Evolutionary conservation across 2,888 invertebrate species (phyloP), one percentile per base, ranked within the genome.

Genomic region (Temnothorax rugatulus): DNA sequence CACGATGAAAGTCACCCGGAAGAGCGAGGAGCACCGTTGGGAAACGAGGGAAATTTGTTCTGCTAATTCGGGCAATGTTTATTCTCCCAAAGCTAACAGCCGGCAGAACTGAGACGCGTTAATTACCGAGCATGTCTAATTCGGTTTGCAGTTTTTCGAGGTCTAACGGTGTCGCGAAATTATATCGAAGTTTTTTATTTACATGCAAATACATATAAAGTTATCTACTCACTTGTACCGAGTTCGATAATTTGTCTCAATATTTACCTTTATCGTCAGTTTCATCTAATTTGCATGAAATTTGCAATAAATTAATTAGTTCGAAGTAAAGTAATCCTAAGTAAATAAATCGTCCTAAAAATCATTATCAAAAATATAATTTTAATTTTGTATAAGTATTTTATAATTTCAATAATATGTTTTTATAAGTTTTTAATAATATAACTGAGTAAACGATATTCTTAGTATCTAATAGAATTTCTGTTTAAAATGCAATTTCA

Each of bases 71-170:
- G 66, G 68, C 71, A 82, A 86, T 91, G 91, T 91, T 92, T 92
- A 91, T 91, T 87, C 85, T 86, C 68, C 87, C 83, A 87, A 85
- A 89, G 84, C 84, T 75, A 91, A 90, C 87, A 85, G 85, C 61
- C 50, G 69, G 68, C 9, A 71, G 66, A 66, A 21, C 71, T 59
- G 59, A 85, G 84, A 83, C 84, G 91, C 89, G 91, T 90, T 92
- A 91, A 92, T 93, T 91, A 91, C 90, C 63, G 81, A 88, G 71
- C 86, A 82, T 63, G 86, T 88, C 88, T 92, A 91, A 92, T 92
- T 88, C 88, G 90, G 90, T 91, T 91, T 90, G 81, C 76, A 91
- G 87, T 89, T 91, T 91, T 91, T 87, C 83, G 47, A 18, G 13
- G 18, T 47, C 44, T 15, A 69, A 79, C 57, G 25, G 63, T 61